Conservation (phyloP, 35 echinoderm and acorn worm species). For the Stichopus chloronotus region DNA sequence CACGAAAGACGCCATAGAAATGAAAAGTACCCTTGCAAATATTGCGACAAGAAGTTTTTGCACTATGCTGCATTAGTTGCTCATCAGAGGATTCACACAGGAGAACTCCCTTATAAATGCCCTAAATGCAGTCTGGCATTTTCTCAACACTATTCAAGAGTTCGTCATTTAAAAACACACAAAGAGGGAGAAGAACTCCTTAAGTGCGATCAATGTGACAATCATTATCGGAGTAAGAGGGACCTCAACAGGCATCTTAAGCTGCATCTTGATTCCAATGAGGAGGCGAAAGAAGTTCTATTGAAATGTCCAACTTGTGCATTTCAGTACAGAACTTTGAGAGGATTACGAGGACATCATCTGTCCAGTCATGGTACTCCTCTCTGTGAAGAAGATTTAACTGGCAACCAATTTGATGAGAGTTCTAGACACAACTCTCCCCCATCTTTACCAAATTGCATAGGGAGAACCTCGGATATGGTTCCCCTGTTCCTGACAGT, state of each 20-base stretch:
- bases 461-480: no score
- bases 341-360: slow-evolving; percentile 24
- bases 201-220: slow-evolving; percentile 41
- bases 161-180: slow-evolving; percentile 27
- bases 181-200: slow-evolving; percentile 46
- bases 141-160: background rate
- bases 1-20: background rate
- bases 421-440: background rate
- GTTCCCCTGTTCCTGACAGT: no score
- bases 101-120: slow-evolving; percentile 31
- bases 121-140: slow-evolving; percentile 44
- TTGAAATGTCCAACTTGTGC: slow-evolving; percentile 21
- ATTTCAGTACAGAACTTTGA: background rate
- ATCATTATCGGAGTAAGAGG: slow-evolving; percentile 34
- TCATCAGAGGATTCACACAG: slow-evolving; percentile 30
- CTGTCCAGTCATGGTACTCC: background rate
- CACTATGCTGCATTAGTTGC: background rate
- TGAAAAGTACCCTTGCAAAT: background rate
- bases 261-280: background rate
- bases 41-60: background rate
- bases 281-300: background rate
- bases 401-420: background rate
- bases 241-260: slow-evolving; percentile 42
- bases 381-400: background rate
- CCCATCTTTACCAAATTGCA: background rate